Conservation (phyloP, 2,113 vertebrate species). For the Rhagologus leucostigma region DNA sequence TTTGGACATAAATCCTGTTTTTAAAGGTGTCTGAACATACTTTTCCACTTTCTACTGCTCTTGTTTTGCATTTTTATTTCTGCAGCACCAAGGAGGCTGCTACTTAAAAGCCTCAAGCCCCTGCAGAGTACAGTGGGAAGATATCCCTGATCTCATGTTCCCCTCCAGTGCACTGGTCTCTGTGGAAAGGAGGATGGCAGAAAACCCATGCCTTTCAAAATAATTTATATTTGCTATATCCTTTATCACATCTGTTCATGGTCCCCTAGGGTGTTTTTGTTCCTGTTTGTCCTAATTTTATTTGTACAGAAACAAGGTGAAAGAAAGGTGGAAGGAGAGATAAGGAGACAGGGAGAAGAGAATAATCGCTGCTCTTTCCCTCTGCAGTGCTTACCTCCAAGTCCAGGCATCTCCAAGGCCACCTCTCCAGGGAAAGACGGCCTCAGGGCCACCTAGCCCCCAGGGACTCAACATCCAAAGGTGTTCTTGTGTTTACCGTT, state of each 20-base stretch:
- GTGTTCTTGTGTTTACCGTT: background rate
- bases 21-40: background rate
- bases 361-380: background rate
- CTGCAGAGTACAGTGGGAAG: background rate
- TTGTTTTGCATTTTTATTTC: background rate
- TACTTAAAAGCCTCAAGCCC: background rate
- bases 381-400: background rate
- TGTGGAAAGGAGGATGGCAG: background rate
- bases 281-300: background rate
- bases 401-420: background rate
- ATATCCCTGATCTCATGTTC: fast-evolving
- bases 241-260: background rate
- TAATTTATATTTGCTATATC: background rate
- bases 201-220: background rate
- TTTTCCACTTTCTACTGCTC: background rate
- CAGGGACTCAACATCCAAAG: background rate
- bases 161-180: fast-evolving
- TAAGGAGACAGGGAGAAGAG: background rate
- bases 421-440: background rate
- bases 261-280: background rate
- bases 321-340: background rate
- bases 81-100: background rate
- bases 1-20: background rate
- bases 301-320: background rate
- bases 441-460: background rate